Percentiles rank a stretch among this genome's conserved stretches.
These are phyloP conservation scores for Xestia c-nigrum DNA, from an alignment of 2,888 invertebrate species.

Conservation along the genomic window DNA sequence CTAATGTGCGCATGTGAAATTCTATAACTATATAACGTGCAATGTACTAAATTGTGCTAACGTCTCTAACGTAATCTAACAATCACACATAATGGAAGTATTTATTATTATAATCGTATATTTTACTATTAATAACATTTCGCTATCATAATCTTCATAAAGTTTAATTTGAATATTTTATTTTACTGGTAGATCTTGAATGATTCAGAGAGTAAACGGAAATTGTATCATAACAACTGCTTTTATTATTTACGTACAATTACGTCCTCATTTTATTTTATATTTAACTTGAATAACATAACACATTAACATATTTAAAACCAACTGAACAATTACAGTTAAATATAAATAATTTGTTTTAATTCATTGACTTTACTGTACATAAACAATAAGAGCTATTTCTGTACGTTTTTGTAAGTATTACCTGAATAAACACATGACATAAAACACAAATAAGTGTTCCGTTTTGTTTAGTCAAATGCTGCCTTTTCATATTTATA, in stretches of 20 bases:
- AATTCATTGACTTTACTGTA: background rate
- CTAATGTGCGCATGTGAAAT: background rate
- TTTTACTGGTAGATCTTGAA: background rate
- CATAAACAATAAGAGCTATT: background rate
- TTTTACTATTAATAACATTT: slow-evolving; percentile 29
- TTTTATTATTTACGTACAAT: slow-evolving; percentile 3
- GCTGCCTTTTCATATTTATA: background rate
- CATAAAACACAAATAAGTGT: background rate
- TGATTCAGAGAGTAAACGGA: slow-evolving; percentile 8
- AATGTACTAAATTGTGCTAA: slow-evolving; percentile 51
- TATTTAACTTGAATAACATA: background rate
- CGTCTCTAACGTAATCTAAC: slow-evolving; percentile 22
- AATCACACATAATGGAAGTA: slow-evolving; percentile 55
- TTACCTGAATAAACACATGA: slow-evolving; percentile 9
- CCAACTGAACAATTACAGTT: background rate
- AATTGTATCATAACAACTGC: background rate
- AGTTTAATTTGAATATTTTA: slow-evolving; percentile 5
- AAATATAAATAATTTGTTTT: background rate
- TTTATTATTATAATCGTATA: slow-evolving; percentile 18
- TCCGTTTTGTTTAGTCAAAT: background rate
- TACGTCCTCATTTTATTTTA: background rate
- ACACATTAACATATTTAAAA: background rate
- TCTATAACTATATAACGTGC: slow-evolving; percentile 7
- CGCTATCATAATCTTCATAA: slow-evolving; percentile 1
- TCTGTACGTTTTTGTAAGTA: background rate